These are phyloP conservation scores for Passer domesticus DNA, from an alignment of 2,113 vertebrate species.

Conservation along the genomic window DNA sequence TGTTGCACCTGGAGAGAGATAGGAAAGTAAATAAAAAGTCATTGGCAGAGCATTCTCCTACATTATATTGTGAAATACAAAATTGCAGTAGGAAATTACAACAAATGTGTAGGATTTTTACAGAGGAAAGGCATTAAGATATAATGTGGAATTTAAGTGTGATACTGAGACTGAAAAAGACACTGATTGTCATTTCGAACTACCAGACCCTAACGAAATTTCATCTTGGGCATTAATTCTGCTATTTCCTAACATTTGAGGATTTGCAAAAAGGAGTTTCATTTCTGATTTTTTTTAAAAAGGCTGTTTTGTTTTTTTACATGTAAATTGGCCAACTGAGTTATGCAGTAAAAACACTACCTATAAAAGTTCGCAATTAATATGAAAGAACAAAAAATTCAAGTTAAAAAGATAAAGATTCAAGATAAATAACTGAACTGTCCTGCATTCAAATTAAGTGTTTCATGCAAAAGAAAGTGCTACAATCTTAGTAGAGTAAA, in stretches of 20 bases:
- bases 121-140: background rate
- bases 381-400: background rate
- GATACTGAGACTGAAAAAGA: background rate
- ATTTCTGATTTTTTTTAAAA: background rate
- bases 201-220: background rate
- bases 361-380: background rate
- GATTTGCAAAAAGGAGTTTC: background rate
- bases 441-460: background rate
- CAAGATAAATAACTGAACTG: background rate
- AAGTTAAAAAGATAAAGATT: background rate
- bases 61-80: background rate
- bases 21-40: background rate
- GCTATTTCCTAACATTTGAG: background rate
- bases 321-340: background rate
- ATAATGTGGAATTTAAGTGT: background rate
- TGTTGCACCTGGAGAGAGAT: slow-evolving; percentile 19
- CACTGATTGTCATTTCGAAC: background rate
- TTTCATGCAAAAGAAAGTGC: background rate
- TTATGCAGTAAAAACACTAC: background rate
- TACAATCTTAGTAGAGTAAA: background rate
- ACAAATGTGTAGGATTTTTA: background rate
- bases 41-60: background rate
- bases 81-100: background rate
- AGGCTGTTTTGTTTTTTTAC: fast-evolving
- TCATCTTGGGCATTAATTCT: background rate